Evolutionary conservation across 2,888 invertebrate genomes (phyloP).

Genomic region (Philaethria dido): DNA sequence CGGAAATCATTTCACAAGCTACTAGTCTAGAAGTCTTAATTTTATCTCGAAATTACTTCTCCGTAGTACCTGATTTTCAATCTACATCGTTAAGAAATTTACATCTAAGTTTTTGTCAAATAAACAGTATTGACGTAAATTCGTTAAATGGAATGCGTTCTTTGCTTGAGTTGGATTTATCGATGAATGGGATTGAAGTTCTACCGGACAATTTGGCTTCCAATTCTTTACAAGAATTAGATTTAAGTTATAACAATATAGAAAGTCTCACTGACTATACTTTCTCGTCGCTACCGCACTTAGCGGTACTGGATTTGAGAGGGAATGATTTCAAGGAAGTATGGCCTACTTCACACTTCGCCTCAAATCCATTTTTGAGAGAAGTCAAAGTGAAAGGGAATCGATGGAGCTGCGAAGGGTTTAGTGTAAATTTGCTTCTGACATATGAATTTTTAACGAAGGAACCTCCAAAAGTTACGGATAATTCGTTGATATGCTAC

Average conservation of each 20-base stretch:
- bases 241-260: conserved; percentile 85
- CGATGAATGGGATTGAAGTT: conserved; percentile 85
- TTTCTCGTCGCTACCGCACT: conserved; percentile 85
- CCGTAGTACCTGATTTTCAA: conserved; percentile 81
- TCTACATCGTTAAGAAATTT: conserved; percentile 83
- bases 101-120: conserved; percentile 86
- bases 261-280: conserved; percentile 83
- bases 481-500: conserved; percentile 85
- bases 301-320: conserved; percentile 86
- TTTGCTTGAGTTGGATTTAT: conserved; percentile 84
- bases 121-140: conserved; percentile 76
- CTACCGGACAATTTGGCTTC: conserved; percentile 85
- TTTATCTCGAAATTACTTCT: conserved; percentile 87
- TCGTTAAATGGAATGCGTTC: conserved; percentile 83
- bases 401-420: conserved; percentile 90
- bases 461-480: conserved; percentile 77
- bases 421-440: conserved; percentile 80
- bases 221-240: conserved; percentile 83
- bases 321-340: conserved; percentile 88
- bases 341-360: conserved; percentile 85
- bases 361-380: conserved; percentile 83
- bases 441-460: conserved; percentile 85
- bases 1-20: conserved; percentile 82
- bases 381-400: conserved; percentile 87
- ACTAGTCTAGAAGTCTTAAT: conserved; percentile 83